Evolutionary conservation across 2,888 invertebrate genomes (phyloP).

Genomic region (Anorthoa munda): DNA sequence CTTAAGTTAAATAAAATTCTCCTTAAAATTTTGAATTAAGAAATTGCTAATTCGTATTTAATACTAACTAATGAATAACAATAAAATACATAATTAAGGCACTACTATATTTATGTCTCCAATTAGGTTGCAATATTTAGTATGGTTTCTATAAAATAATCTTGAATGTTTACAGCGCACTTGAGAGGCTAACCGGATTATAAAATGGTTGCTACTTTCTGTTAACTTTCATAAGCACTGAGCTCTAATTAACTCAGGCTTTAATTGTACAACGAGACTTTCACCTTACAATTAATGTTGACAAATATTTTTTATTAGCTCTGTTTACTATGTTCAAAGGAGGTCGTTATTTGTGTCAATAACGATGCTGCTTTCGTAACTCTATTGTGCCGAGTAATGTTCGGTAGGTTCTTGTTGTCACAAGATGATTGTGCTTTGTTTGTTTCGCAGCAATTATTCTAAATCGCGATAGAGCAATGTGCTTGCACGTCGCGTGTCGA

Average conservation of each 20-base stretch:
- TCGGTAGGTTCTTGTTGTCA: slow-evolving; percentile 48
- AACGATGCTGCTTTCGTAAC: slow-evolving; percentile 35
- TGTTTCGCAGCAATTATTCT: slow-evolving; percentile 56
- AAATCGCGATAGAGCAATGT: slow-evolving; percentile 58
- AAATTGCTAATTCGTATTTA: no score
- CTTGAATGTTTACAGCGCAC: slow-evolving; percentile 8
- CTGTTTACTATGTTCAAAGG: slow-evolving; percentile 1
- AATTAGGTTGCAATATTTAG: slow-evolving; percentile 13
- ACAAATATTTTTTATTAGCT: slow-evolving; percentile 25
- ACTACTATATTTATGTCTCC: neutral
- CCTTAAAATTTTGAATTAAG: no score
- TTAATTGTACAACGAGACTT: slow-evolving; percentile 31
- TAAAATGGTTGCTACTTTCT: slow-evolving; percentile 34
- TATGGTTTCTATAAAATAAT: slow-evolving; percentile 8
- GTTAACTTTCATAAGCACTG: slow-evolving; percentile 49
- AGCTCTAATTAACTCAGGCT: slow-evolving; percentile 38
- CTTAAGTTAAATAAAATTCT: no score
- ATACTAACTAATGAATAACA: no score
- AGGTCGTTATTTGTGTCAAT: slow-evolving; percentile 39
- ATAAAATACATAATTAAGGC: no score
- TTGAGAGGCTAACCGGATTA: slow-evolving; percentile 29
- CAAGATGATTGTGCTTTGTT: slow-evolving; percentile 51
- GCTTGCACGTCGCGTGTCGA: slow-evolving; percentile 57
- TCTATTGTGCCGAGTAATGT: slow-evolving; percentile 38
- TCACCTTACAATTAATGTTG: slow-evolving; percentile 34